Base-by-base conservation (phyloP, 2,113 vertebrate genomes). In the Cyprinus carpio region DNA sequence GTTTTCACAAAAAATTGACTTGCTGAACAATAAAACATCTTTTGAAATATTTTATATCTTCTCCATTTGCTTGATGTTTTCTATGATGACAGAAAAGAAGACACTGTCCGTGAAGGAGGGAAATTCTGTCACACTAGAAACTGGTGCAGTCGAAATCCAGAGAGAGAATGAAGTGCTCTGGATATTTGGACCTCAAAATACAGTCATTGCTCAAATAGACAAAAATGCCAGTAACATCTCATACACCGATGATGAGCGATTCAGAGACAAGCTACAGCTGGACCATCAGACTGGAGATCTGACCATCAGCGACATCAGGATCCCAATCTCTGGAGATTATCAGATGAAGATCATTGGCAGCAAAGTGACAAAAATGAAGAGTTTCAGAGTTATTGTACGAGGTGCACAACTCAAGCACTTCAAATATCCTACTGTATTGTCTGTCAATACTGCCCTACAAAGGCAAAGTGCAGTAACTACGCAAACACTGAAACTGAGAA, bases 281-380 rank as follows among this genome's bases (percentile, higher is more conserved):
- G 29, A 78, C 20, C 18, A 5, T 23, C 27, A 78, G 51, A 78
- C 75, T 0, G 76, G 76, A 40, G 51, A 58, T 60, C 76, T 78
- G 10, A 78, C 51, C 20, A 58, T 78, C 54, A 78, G 49, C 5
- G 75, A 76, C 27, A 56, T 76, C 46, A 56, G n/a, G 18, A 56
- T 76, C 27, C 8, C 8, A 54, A 34, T 56, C 18, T 56, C 75
- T 76, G 75, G 75, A 76, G 75, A 56, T 76, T 76, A 76, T 76
- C 49, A 76, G 9, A 0, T 76, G 2, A 18, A 12, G 27, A 76
- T 76, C 27, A 23, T 16, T 4, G 6, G 43, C 25, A 56, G 75
- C 2, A 37, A 12, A 76, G 4, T 8, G 7, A 43, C 15, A 4
- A 10, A 20, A 76, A 11, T 1, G 0, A 31, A 76, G 75, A 54